A percentile compares a stretch with the other conserved stretches of the same genome.
Evolutionary conservation across 2,888 invertebrate species (phyloP).

Genomic region (Keiferia lycopersicella): DNA sequence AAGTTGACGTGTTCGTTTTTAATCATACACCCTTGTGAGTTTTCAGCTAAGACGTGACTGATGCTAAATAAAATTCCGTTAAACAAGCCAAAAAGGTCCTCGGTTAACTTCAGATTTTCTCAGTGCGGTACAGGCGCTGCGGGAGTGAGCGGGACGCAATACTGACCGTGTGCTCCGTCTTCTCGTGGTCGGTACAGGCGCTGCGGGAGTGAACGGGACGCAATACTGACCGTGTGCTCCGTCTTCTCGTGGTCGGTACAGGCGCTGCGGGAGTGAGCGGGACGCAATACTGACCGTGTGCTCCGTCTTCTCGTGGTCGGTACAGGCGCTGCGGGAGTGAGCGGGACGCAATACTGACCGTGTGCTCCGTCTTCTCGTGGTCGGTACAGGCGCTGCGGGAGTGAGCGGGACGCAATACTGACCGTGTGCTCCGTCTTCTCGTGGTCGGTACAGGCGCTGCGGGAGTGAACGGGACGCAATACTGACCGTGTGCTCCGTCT

Average conservation of each 20-base stretch:
- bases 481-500: slow-evolving; percentile 70
- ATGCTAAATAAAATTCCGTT: too few relatives aligned
- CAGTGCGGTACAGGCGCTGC: too few relatives aligned
- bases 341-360: slow-evolving; percentile 79
- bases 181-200: too few relatives aligned
- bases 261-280: slow-evolving; percentile 70
- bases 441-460: slow-evolving; percentile 73
- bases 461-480: slow-evolving; percentile 78
- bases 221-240: too few relatives aligned
- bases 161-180: too few relatives aligned
- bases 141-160: neutral
- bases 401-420: slow-evolving; percentile 78
- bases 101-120: too few relatives aligned
- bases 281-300: slow-evolving; percentile 74
- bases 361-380: slow-evolving; percentile 73
- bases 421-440: slow-evolving; percentile 74
- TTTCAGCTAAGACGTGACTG: too few relatives aligned
- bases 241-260: too few relatives aligned
- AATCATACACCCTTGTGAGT: too few relatives aligned
- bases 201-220: neutral
- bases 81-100: too few relatives aligned
- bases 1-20: too few relatives aligned
- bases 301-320: slow-evolving; percentile 70
- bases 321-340: slow-evolving; percentile 51
- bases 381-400: slow-evolving; percentile 71